A percentile compares a stretch with the other conserved stretches of the same genome.
These are phyloP conservation scores for Gobio occitaniae DNA, from an alignment of 2,797 vertebrate species.

Conservation along the genomic window DNA sequence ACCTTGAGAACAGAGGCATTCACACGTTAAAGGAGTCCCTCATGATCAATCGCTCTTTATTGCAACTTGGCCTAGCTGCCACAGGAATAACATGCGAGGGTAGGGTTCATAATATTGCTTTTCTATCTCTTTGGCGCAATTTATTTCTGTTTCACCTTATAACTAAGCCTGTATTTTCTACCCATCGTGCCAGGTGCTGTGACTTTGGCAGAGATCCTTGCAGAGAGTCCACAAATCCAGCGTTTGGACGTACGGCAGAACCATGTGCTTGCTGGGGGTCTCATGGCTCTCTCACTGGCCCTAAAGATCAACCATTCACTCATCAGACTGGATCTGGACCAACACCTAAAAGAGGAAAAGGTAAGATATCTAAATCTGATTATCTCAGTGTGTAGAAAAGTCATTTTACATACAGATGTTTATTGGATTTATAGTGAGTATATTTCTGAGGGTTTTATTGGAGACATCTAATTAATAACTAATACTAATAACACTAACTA, in stretches of 20 bases:
- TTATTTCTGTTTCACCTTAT: neutral
- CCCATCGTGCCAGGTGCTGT: conserved; percentile 71
- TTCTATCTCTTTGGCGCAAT: neutral
- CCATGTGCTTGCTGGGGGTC: conserved; percentile 73
- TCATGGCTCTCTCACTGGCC: conserved; percentile 79
- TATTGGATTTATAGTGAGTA: neutral
- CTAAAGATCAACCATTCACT: conserved; percentile 78
- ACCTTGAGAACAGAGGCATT: conserved; percentile 74
- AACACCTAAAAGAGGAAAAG: conserved; percentile 65
- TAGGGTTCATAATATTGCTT: conserved; percentile 52
- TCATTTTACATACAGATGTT: neutral
- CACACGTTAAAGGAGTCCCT: conserved; percentile 75
- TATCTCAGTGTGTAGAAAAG: neutral
- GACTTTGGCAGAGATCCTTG: conserved; percentile 77
- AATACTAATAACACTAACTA: neutral
- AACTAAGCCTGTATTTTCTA: neutral
- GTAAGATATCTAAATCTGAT: conserved; percentile 59
- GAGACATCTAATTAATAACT: neutral
- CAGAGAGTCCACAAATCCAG: conserved; percentile 73
- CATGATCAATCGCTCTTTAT: conserved; percentile 74
- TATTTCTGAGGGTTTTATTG: neutral
- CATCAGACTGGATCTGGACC: conserved; percentile 71
- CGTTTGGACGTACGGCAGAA: conserved; percentile 75
- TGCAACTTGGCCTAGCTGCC: conserved; percentile 71
- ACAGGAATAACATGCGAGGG: conserved; percentile 79